phyloP scores from a whole-genome alignment of 2,888 invertebrate genomes.

The Drosophila meridionalis region DNA sequence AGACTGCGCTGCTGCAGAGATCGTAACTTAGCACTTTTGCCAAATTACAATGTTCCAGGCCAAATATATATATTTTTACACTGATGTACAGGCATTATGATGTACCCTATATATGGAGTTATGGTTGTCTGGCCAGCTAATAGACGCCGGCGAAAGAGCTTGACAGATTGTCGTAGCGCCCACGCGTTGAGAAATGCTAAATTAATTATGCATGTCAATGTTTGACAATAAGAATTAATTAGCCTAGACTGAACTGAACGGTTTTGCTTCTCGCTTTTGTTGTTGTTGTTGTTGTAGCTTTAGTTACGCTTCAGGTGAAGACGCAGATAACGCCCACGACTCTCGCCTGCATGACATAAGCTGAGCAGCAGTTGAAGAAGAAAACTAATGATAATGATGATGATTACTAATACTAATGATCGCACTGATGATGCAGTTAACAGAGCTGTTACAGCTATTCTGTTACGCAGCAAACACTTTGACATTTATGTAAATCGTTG shows the following conservation, averaged over 20 bases:
- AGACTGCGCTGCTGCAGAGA: not conserved
- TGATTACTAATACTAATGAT: slow-evolving; percentile 2
- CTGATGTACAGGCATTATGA: slow-evolving; percentile 9
- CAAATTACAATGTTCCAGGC: slow-evolving; percentile 15
- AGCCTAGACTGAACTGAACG: slow-evolving; percentile 39
- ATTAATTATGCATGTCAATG: slow-evolving; percentile 64
- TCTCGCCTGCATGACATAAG: slow-evolving; percentile 53
- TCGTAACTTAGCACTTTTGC: slow-evolving; percentile 27
- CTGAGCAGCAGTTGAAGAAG: not conserved
- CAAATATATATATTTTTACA: not conserved
- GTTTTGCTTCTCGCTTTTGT: not conserved
- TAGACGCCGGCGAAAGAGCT: slow-evolving; percentile 7
- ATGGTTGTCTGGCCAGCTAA: slow-evolving; percentile 15
- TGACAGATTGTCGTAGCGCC: slow-evolving; percentile 22
- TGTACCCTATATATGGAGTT: not conserved
- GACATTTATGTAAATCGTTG: slow-evolving; percentile 6
- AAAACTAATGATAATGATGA: slow-evolving; percentile 1
- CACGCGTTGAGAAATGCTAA: slow-evolving; percentile 50
- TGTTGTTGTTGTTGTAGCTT: slow-evolving; percentile 2
- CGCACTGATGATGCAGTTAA: slow-evolving; percentile 2
- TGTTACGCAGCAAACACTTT: slow-evolving; percentile 22
- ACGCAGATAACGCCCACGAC: slow-evolving; percentile 36
- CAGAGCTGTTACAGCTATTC: slow-evolving; percentile 3
- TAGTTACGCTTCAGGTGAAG: slow-evolving; percentile 25
- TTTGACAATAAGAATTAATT: slow-evolving; percentile 66